Base-by-base conservation (phyloP, 2,113 vertebrate species). In the Cathartes aura region DNA sequence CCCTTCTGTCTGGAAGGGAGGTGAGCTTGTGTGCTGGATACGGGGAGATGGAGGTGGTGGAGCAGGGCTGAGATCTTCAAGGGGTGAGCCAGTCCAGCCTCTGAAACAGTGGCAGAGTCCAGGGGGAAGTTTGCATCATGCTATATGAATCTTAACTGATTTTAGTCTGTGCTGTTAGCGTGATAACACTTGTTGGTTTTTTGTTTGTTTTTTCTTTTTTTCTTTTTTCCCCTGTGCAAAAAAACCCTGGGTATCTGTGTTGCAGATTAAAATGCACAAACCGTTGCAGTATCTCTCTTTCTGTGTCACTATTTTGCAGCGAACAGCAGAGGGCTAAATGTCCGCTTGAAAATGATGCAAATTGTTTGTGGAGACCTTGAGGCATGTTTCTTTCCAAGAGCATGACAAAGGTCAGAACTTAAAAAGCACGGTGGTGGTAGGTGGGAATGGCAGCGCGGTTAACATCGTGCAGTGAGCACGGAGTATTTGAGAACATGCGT, bases 391-490 rank as follows among this genome's bases (percentile, higher is more conserved):
- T 59, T 55, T 89, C 76, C 68, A 71, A 45, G 79, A 87, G 93
- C 66, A 3, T 50, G 82, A 15, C 81, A 94, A 75, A 95, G 87
- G 90, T 79, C 84, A 48, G 78, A 11, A 22, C 55, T 66, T 48
- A 15, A 66, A 81, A 75, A 88, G 73, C n/a, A 30, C 1, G 1
- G 76, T 78, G 83, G 32, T 32, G 21, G 38, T 29, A 34, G 82
- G 67, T 92, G 75, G 71, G 62, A 43, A 87, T 6, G 71, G 60
- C 66, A 56, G 34, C 0, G 0, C 0, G 16, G 45, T 56, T 48
- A 26, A 8, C 14, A 5, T 36, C 0, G 11, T 36, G 59, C 38
- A 32, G 29, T 7, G 23, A 45, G 43, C 27, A 5, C 0, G 0
- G 66, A 7, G 22, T 34, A 2, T 38, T 19, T 73, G 32, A 48